phyloP scores from a whole-genome alignment of 2,797 vertebrate genomes.

The Sebastes itinus region DNA sequence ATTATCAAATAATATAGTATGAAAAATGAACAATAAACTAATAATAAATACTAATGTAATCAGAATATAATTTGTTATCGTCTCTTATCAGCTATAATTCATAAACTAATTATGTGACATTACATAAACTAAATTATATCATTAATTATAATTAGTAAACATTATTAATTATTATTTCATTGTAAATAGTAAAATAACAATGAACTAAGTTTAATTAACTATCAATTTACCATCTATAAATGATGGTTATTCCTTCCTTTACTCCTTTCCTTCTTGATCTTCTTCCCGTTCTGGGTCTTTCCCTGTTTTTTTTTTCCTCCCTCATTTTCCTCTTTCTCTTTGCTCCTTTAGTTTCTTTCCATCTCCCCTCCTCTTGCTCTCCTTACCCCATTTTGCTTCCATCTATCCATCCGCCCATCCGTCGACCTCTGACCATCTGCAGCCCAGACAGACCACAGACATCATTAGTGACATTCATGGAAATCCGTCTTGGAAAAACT shows the following conservation, averaged over 20 bases:
- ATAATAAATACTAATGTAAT: too few species aligned
- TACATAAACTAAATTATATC: too few species aligned
- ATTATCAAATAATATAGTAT: too few species aligned
- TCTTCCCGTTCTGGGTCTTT: neutral
- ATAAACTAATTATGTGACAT: too few species aligned
- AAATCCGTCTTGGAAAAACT: conserved; percentile 49
- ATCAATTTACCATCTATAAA: too few species aligned
- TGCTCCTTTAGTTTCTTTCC: neutral
- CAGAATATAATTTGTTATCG: too few species aligned
- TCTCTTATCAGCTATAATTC: too few species aligned
- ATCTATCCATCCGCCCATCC: neutral
- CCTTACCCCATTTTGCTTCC: neutral
- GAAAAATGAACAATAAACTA: too few species aligned
- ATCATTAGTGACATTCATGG: conserved; percentile 44
- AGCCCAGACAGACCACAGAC: conserved; percentile 52
- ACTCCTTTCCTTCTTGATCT: neutral
- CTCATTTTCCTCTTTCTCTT: neutral
- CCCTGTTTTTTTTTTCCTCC: neutral
- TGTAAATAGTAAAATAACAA: too few species aligned
- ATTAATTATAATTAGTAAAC: too few species aligned
- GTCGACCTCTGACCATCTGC: conserved; percentile 30
- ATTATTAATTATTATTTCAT: too few species aligned
- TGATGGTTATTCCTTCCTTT: neutral
- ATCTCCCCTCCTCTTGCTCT: neutral
- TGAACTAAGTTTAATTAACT: too few species aligned